phyloP scores from a whole-genome alignment of 2,797 vertebrate species.

The Tenualosa ilisha region DNA sequence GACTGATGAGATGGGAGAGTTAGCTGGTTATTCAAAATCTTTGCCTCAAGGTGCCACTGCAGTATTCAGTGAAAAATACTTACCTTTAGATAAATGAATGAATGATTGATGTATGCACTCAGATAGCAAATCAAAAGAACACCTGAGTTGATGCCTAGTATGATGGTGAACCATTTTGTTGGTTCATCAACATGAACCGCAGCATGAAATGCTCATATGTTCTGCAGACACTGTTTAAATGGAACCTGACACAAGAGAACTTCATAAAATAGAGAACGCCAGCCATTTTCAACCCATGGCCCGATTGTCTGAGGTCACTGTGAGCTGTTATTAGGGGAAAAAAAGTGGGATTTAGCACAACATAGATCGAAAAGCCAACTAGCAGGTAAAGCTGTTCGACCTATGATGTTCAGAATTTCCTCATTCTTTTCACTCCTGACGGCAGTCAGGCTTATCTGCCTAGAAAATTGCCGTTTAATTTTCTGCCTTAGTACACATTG shows the following conservation, averaged over 20 bases:
- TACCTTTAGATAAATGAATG: background rate
- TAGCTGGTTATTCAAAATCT: conserved; percentile 38
- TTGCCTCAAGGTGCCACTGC: conserved; percentile 16
- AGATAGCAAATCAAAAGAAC: background rate
- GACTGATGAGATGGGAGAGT: conserved; percentile 43
- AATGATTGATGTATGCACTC: background rate
- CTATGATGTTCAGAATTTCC: too few relatives aligned
- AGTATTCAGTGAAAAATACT: background rate
- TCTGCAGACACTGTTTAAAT: background rate
- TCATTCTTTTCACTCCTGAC: too few relatives aligned
- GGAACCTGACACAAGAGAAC: background rate
- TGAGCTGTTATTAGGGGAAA: too few relatives aligned
- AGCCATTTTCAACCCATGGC: too few relatives aligned
- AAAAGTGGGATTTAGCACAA: too few relatives aligned
- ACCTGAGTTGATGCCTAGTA: background rate
- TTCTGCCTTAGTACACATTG: too few relatives aligned
- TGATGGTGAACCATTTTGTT: background rate
- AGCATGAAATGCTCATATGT: background rate
- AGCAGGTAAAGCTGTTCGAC: too few relatives aligned
- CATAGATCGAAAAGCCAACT: too few relatives aligned
- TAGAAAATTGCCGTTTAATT: too few relatives aligned
- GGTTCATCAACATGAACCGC: background rate
- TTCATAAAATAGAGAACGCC: too few relatives aligned
- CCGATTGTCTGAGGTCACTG: too few relatives aligned
- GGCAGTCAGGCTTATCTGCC: too few relatives aligned